Evolutionary conservation across 2,888 invertebrate genomes (phyloP).

Genomic region (Pimpla rufipes): DNA sequence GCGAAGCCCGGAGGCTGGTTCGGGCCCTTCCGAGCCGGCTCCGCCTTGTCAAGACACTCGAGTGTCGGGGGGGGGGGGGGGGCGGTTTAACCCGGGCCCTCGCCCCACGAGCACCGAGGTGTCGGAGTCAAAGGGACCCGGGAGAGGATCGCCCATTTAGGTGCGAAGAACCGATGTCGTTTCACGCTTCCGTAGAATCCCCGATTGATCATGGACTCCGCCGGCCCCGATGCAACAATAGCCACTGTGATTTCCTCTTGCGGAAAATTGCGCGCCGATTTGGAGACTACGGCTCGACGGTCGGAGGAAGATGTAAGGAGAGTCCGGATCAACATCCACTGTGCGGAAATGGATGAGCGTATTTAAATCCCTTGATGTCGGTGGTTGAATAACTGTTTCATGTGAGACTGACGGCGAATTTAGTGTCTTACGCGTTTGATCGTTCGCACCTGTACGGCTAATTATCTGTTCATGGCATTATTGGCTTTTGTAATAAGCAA

Average conservation of each 20-base stretch:
- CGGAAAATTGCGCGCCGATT: neutral
- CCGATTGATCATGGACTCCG: constrained; percentile 15
- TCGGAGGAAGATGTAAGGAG: neutral
- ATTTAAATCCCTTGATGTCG: neutral
- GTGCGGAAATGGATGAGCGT: too few relatives aligned
- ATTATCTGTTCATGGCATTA: constrained; percentile 43
- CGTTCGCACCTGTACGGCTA: constrained; percentile 33
- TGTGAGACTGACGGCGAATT: too few relatives aligned
- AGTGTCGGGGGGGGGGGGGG: constrained; percentile 17
- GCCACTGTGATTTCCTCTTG: neutral
- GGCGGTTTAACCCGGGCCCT: constrained; percentile 2
- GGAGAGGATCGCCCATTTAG: neutral
- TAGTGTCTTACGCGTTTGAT: constrained; percentile 27
- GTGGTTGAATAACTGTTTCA: too few relatives aligned
- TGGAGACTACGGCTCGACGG: neutral
- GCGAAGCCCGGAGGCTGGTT: constrained; percentile 68
- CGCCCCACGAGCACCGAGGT: constrained; percentile 15
- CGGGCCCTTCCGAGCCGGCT: constrained; percentile 62
- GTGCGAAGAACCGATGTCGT: neutral
- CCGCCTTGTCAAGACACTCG: constrained; percentile 43
- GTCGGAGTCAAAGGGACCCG: constrained; percentile 50
- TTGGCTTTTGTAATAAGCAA: constrained; percentile 14
- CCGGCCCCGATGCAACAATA: constrained; percentile 1
- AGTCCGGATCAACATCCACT: neutral
- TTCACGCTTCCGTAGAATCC: constrained; percentile 6